phyloP scores from a whole-genome alignment of 2,888 invertebrate species.

The Apomyelois bistriatella region DNA sequence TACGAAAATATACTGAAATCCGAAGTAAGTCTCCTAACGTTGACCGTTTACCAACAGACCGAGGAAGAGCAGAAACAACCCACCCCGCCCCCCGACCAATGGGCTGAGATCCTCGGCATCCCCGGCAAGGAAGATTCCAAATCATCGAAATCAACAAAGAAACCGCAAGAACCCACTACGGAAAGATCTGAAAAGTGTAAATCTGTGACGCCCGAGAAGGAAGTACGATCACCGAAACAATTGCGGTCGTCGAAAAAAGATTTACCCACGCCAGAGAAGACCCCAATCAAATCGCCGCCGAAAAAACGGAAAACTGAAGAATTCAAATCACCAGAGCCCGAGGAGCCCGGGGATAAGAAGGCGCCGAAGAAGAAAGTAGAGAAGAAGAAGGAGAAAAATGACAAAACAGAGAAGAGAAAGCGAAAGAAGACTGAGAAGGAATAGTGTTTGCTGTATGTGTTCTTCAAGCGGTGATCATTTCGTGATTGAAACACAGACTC shows the following conservation, averaged over 20 bases:
- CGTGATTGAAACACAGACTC: constrained; percentile 8
- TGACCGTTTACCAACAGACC: constrained; percentile 23
- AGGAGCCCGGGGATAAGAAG: constrained; percentile 36
- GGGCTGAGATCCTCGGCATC: constrained; percentile 72
- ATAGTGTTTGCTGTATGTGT: constrained; percentile 69
- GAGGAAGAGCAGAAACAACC: constrained; percentile 66
- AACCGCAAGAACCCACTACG: constrained; percentile 22
- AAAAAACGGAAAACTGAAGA: constrained; percentile 57
- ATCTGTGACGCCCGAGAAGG: constrained; percentile 40
- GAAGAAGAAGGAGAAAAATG: constrained; percentile 34
- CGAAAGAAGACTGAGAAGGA: constrained; percentile 68
- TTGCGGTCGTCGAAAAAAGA: constrained; percentile 61
- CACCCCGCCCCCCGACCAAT: constrained; percentile 70
- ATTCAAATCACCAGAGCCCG: constrained; percentile 43
- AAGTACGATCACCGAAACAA: constrained; percentile 51
- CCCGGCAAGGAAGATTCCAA: constrained; percentile 50
- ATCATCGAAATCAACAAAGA: constrained; percentile 24
- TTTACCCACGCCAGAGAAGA: constrained; percentile 38
- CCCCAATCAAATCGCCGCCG: constrained; percentile 51
- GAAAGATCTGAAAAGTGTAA: constrained; percentile 27
- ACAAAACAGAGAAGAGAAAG: constrained; percentile 42
- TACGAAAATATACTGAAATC: no score
- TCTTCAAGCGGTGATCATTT: constrained; percentile 44
- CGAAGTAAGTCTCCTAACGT: constrained; percentile 1
- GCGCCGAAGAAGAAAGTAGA: constrained; percentile 24